Evolutionary conservation across 30 jellyfish, hydroid and myxozoan species (phyloP).

Genomic region (Aurelia sp.): DNA sequence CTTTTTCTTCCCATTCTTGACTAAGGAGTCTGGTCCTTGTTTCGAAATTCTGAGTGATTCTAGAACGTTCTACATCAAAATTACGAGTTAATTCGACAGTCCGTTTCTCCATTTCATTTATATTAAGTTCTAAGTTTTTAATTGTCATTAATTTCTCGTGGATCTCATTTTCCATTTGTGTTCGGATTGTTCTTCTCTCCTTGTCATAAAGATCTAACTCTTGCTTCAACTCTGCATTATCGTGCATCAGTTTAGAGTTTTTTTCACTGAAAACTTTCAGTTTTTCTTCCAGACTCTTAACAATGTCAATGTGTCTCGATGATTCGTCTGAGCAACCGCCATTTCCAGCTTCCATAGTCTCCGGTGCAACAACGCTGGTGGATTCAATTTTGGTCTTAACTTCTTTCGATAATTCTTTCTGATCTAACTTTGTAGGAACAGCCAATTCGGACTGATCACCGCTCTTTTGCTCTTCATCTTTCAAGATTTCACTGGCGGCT

Average conservation of each 20-base stretch:
- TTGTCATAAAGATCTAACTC: conserved; percentile 37
- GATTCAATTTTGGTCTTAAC: not conserved
- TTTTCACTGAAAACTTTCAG: not conserved
- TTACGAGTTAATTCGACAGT: conserved; percentile 41
- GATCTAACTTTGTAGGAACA: not conserved
- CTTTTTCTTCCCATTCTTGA: conserved; percentile 64
- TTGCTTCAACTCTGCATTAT: conserved; percentile 50
- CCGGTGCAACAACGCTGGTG: not conserved
- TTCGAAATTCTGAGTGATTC: conserved; percentile 54
- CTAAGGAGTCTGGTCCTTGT: conserved; percentile 34
- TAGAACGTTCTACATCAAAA: conserved; percentile 57
- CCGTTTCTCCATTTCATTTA: conserved; percentile 56
- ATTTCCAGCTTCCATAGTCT: not conserved
- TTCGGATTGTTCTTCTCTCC: conserved; percentile 46
- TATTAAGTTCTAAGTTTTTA: conserved; percentile 35
- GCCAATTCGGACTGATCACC: not conserved
- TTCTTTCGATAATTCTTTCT: not conserved
- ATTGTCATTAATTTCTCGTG: conserved; percentile 25
- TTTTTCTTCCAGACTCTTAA: conserved; percentile 22
- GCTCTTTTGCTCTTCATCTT: not conserved
- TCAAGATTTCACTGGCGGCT: not conserved
- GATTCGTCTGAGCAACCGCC: not conserved
- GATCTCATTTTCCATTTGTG: conserved; percentile 42
- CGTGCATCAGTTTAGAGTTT: conserved; percentile 25
- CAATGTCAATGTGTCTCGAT: not conserved